phyloP scores from a whole-genome alignment of 2,113 vertebrate species.

The Syrrhaptes paradoxus region DNA sequence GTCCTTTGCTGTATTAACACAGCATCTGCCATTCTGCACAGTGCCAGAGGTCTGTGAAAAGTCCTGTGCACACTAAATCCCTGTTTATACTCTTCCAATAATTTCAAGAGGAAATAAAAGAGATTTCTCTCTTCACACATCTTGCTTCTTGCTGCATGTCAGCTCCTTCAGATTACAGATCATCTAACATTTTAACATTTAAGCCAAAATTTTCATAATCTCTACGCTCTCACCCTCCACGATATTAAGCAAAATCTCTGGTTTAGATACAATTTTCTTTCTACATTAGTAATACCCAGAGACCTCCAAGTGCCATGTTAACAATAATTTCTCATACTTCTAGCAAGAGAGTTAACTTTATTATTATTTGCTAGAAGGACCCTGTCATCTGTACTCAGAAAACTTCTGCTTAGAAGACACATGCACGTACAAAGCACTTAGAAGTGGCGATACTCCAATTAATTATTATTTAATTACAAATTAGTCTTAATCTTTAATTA shows the following conservation, averaged over 20 bases:
- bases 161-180: not conserved
- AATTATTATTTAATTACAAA: constrained; percentile 30
- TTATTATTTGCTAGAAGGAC: constrained; percentile 33
- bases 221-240: not conserved
- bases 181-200: not conserved
- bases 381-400: not conserved
- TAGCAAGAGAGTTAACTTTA: not conserved
- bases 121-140: not conserved
- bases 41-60: not conserved
- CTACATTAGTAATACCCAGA: not conserved
- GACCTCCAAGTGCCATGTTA: not conserved
- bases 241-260: constrained; percentile 29
- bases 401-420: constrained; percentile 22
- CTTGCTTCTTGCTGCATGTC: not conserved
- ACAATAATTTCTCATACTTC: constrained; percentile 8
- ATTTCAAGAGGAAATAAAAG: not conserved
- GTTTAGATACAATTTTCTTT: constrained; percentile 20
- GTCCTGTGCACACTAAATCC: not conserved
- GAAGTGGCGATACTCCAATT: not conserved
- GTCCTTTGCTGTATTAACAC: not conserved
- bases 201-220: not conserved
- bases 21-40: not conserved
- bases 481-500: constrained; percentile 32
- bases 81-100: not conserved
- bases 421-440: not conserved